Evolutionary conservation across 2,797 vertebrate species (phyloP).

Genomic region (Huso huso): DNA sequence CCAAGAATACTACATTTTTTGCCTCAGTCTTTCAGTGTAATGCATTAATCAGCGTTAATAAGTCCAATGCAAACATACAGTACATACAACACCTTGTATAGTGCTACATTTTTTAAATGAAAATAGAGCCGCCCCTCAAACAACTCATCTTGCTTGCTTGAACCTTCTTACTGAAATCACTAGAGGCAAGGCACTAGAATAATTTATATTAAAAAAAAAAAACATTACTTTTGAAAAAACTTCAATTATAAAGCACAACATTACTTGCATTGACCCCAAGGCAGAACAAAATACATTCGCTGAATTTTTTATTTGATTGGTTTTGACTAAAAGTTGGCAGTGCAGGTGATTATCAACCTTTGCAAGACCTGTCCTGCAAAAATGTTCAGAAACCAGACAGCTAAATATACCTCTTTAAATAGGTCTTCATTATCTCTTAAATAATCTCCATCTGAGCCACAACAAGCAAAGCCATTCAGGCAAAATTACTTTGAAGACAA

Average conservation of each 20-base stretch:
- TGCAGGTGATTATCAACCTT: not conserved
- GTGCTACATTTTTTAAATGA: no score
- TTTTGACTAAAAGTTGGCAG: not conserved
- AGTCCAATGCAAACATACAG: no score
- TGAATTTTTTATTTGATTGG: not conserved
- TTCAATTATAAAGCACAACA: not conserved
- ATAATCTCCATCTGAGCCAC: constrained; percentile 6
- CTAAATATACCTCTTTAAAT: not conserved
- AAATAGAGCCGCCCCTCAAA: no score
- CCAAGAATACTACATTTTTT: no score
- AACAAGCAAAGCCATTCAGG: constrained; percentile 11
- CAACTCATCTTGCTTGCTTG: no score
- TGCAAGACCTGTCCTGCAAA: not conserved
- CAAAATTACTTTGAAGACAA: constrained; percentile 13
- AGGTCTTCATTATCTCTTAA: not conserved
- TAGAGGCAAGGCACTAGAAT: no score
- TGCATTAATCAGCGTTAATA: no score
- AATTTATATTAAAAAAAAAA: no score
- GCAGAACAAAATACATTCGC: not conserved
- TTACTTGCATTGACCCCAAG: not conserved
- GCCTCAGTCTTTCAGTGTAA: no score
- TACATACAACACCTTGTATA: no score
- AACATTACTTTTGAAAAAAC: not conserved
- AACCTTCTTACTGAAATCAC: no score
- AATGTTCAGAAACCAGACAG: not conserved